phyloP scores from a whole-genome alignment of 2,888 invertebrate species.

The Chaitophorus viminalis region DNA sequence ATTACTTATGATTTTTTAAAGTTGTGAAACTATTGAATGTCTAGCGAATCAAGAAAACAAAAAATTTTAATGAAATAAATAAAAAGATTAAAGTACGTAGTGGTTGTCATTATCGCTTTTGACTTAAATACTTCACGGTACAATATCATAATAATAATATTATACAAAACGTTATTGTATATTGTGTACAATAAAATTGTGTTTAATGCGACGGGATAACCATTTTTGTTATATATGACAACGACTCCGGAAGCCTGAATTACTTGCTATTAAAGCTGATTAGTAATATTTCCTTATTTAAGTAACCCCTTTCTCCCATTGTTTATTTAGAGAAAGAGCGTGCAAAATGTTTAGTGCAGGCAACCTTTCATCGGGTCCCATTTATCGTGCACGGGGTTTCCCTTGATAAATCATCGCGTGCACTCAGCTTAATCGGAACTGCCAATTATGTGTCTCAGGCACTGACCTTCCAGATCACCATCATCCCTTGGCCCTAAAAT shows the following conservation, averaged over 20 bases:
- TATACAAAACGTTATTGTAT: neutral
- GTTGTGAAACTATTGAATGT: too few species aligned
- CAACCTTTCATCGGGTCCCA: conserved; percentile 19
- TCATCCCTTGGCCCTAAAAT: neutral
- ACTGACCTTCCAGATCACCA: conserved; percentile 9
- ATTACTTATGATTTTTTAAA: too few species aligned
- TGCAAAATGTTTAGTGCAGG: conserved; percentile 24
- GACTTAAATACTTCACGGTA: neutral
- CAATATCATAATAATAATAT: neutral
- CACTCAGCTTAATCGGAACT: conserved; percentile 44
- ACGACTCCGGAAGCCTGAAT: conserved; percentile 29
- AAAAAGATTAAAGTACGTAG: too few species aligned
- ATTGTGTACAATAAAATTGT: neutral
- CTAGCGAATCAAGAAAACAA: too few species aligned
- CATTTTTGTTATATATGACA: neutral
- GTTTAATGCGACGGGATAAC: neutral
- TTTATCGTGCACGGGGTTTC: conserved; percentile 18
- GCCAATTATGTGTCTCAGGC: conserved; percentile 3
- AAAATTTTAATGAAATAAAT: too few species aligned
- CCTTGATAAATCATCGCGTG: conserved; percentile 38
- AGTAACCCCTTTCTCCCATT: conserved; percentile 22
- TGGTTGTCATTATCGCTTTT: neutral
- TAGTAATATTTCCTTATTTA: conserved; percentile 35
- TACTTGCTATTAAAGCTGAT: conserved; percentile 22
- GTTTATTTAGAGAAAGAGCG: conserved; percentile 28